Percentiles rank a stretch among this genome's conserved stretches.
Evolutionary conservation across 2,797 vertebrate genomes (phyloP).

Genomic region (Hoplostethus mediterraneus): DNA sequence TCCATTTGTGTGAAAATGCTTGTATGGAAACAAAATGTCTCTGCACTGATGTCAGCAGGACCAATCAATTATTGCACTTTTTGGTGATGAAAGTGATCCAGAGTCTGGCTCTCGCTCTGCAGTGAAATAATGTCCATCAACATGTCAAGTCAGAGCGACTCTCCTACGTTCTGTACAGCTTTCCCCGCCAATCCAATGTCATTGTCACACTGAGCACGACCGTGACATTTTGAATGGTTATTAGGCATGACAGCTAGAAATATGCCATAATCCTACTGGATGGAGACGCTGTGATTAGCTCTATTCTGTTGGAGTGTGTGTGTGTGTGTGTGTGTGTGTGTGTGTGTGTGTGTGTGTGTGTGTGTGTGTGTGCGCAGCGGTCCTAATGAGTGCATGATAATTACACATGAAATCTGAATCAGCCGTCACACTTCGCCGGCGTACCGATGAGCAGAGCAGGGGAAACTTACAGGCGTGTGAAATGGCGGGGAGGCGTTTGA

Average conservation of each 20-base stretch:
- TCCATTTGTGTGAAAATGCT: constrained; percentile 31
- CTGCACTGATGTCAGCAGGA: no score
- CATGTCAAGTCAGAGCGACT: constrained; percentile 5
- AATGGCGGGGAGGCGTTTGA: not conserved
- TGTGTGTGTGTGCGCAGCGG: not conserved
- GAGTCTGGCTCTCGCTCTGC: not conserved
- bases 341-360: constrained; percentile 4
- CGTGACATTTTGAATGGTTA: constrained; percentile 33
- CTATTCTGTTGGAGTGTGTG: not conserved
- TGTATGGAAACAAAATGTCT: not conserved
- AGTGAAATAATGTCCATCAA: constrained; percentile 14
- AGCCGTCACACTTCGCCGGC: not conserved
- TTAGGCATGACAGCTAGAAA: constrained; percentile 28
- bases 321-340: constrained; percentile 5
- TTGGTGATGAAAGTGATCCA: constrained; percentile 10
- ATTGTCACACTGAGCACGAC: not conserved
- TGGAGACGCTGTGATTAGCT: not conserved
- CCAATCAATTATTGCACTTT: constrained; percentile 9
- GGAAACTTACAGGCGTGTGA: constrained; percentile 1
- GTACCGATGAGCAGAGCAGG: constrained; percentile 2
- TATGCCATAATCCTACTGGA: not conserved
- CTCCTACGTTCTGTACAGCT: not conserved
- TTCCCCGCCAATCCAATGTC: constrained; percentile 13
- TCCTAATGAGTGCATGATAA: constrained; percentile 37
- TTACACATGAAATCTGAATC: constrained; percentile 30